Evolutionary conservation across 1,140 invertebrate species (phyloP).

Genomic region (Radopholus similis): DNA sequence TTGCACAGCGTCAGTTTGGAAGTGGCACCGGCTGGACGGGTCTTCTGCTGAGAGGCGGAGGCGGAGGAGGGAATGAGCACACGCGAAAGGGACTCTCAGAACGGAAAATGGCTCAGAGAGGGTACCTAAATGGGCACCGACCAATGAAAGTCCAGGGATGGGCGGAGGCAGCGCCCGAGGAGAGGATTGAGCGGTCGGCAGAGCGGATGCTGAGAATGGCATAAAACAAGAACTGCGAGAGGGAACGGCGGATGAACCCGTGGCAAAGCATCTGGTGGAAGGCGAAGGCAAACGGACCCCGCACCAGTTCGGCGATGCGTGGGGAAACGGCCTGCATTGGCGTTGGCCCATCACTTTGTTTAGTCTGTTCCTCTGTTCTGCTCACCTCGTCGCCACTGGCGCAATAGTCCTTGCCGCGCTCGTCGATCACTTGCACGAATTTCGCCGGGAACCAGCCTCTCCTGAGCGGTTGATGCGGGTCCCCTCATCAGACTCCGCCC

Average conservation of each 20-base stretch:
- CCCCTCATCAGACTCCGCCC: not conserved
- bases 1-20: constrained; percentile 93
- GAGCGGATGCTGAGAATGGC: not conserved
- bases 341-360: not conserved
- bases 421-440: constrained; percentile 73
- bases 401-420: constrained; percentile 88
- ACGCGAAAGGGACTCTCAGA: not conserved
- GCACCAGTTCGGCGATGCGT: constrained; percentile 87
- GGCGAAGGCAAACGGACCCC: constrained; percentile 82
- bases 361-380: not conserved
- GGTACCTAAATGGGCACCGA: constrained; percentile 25
- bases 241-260: too few relatives aligned
- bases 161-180: constrained; percentile 68
- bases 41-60: not conserved
- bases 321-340: constrained; percentile 71
- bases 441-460: constrained; percentile 95
- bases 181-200: not conserved
- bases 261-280: constrained; percentile 91
- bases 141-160: constrained; percentile 99
- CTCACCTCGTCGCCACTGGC: constrained; percentile 87
- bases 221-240: not conserved
- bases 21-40: constrained; percentile 84
- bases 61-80: not conserved
- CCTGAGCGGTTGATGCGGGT: not conserved
- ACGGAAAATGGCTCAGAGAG: not conserved